Percentiles rank a stretch among this genome's conserved stretches.
phyloP scores from a whole-genome alignment of 2,113 vertebrate genomes.

The Diglossa brunneiventris region DNA sequence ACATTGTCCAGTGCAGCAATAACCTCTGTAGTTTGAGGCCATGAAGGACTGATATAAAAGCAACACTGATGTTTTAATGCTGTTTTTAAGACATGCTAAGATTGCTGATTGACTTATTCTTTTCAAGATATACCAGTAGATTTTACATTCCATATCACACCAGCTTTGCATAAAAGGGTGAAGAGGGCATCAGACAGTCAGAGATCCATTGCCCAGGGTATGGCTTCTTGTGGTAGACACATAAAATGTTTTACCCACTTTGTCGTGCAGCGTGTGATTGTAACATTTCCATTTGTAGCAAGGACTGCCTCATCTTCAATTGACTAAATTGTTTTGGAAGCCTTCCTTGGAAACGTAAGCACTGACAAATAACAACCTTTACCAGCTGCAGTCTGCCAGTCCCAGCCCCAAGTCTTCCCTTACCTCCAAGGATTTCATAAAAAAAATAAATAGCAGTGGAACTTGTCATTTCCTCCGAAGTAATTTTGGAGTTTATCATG shows the following conservation, averaged over 20 bases:
- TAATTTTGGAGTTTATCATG: not conserved
- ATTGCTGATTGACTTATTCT: not conserved
- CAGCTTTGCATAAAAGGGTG: not conserved
- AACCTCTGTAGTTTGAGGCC: not conserved
- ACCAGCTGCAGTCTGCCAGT: not conserved
- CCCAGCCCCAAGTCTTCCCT: not conserved
- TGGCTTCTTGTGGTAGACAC: not conserved
- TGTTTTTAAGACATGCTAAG: not conserved
- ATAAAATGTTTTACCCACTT: not conserved
- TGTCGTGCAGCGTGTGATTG: not conserved
- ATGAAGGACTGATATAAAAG: not conserved
- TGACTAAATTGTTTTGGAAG: not conserved
- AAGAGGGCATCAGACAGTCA: not conserved
- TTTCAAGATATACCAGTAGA: not conserved
- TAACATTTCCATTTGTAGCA: not conserved
- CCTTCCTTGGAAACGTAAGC: not conserved
- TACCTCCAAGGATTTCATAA: not conserved
- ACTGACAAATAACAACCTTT: not conserved
- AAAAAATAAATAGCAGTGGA: constrained; percentile 1
- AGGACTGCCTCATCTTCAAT: not conserved
- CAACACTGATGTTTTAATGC: not conserved
- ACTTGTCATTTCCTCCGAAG: not conserved
- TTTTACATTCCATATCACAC: not conserved
- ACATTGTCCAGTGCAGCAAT: not conserved
- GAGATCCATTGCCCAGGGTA: not conserved